A percentile compares a stretch with the other conserved stretches of the same genome.
Conservation (phyloP, 2,797 vertebrate genomes). For the Salarias fasciatus region DNA sequence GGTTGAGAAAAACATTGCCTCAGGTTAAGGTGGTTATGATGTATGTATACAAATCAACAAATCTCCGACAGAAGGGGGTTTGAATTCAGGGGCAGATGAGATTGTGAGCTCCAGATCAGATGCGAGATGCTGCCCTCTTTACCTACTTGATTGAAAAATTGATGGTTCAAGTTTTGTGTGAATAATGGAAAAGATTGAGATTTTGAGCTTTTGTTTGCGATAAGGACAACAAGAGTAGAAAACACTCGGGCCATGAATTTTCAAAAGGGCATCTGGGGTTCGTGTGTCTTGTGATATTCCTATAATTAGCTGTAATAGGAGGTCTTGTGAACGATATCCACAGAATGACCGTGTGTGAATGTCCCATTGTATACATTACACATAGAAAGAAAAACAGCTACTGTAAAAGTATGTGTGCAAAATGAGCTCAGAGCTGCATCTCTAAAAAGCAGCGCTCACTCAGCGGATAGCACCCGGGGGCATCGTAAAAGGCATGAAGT, state of each 20-base stretch:
- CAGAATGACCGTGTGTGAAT: slow-evolving; percentile 1
- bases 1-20: slow-evolving; percentile 23
- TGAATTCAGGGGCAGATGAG: slow-evolving; percentile 33
- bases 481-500: slow-evolving; percentile 48
- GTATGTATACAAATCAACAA: slow-evolving; percentile 26
- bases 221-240: slow-evolving; percentile 9
- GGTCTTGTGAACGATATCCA: background rate
- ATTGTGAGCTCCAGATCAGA: slow-evolving; percentile 36
- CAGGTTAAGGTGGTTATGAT: slow-evolving; percentile 37
- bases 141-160: slow-evolving; percentile 24
- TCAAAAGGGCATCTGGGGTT: background rate
- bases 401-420: slow-evolving; percentile 38
- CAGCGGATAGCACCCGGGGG: slow-evolving; percentile 40
- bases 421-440: slow-evolving; percentile 43
- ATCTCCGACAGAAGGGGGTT: slow-evolving; percentile 26
- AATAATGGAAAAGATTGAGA: slow-evolving; percentile 2
- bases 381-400: slow-evolving; percentile 14
- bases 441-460: slow-evolving; percentile 36
- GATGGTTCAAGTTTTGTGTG: slow-evolving; percentile 21
- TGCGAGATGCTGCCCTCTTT: slow-evolving; percentile 25
- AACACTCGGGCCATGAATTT: slow-evolving; percentile 1
- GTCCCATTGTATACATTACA: slow-evolving; percentile 25
- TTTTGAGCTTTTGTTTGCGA: background rate
- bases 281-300: slow-evolving; percentile 17
- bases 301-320: slow-evolving; percentile 1